These are phyloP conservation scores for human (Homo sapiens) DNA, from an alignment of 2,113 vertebrate genomes.

Conservation along the genomic window DNA sequence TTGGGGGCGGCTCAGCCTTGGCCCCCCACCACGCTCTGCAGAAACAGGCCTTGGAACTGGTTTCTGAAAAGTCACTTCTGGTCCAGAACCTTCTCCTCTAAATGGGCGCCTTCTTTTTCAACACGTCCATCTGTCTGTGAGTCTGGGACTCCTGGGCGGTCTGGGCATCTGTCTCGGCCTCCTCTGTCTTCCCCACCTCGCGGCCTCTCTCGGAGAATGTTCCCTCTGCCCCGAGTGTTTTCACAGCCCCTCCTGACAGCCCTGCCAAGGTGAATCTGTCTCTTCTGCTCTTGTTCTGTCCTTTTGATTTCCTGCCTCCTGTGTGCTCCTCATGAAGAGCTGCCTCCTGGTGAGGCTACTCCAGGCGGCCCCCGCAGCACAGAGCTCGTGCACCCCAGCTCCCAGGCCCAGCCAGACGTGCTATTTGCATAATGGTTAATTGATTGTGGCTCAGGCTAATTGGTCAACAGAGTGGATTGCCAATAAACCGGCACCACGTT, in stretches of 20 bases:
- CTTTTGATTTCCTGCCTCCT: not conserved
- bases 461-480: conserved; percentile 16
- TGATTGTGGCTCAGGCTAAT: conserved; percentile 41
- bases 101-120: rapidly evolving
- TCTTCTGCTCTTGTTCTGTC: not conserved
- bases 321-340: not conserved
- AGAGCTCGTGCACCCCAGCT: not conserved
- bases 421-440: not conserved
- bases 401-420: not conserved
- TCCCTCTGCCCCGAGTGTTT: not conserved
- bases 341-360: not conserved
- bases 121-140: rapidly evolving
- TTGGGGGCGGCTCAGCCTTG: not conserved
- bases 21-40: no score
- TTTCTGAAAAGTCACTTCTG: not conserved
- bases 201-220: not conserved
- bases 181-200: not conserved
- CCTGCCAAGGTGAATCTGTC: not conserved
- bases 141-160: not conserved
- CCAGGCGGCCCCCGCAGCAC: no score
- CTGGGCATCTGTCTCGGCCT: rapidly evolving
- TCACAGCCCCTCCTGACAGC: not conserved
- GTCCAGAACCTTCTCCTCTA: not conserved
- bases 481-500: not conserved
- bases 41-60: not conserved